These are phyloP conservation scores for Cosmorhoe ocellata DNA, from an alignment of 2,888 invertebrate species.

Conservation along the genomic window DNA sequence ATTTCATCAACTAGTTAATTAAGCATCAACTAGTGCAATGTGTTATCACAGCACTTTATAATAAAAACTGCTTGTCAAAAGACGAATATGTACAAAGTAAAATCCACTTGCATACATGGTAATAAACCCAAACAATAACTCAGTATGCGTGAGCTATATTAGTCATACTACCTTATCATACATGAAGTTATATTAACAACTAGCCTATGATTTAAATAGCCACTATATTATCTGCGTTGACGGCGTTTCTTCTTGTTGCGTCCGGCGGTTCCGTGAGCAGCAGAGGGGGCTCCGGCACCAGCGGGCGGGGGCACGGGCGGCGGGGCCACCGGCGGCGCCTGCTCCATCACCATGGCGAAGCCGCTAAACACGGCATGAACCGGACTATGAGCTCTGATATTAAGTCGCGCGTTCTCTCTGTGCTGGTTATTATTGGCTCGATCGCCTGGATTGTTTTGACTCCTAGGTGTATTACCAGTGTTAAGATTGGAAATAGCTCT, in stretches of 20 bases:
- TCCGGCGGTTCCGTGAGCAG: conserved; percentile 6
- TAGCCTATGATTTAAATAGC: conserved; percentile 24
- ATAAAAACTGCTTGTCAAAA: conserved; percentile 65
- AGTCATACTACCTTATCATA: conserved; percentile 23
- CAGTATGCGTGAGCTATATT: conserved; percentile 23
- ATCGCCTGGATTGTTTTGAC: conserved; percentile 4
- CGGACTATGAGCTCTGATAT: neutral
- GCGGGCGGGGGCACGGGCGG: conserved; percentile 10
- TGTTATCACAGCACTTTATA: conserved; percentile 73
- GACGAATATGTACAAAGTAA: conserved; percentile 56
- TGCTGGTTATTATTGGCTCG: conserved; percentile 12
- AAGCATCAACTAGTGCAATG: conserved; percentile 51
- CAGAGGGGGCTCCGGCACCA: conserved; percentile 1
- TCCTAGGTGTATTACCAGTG: neutral
- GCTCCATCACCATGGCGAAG: neutral
- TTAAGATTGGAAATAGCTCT: neutral
- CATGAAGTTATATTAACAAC: conserved; percentile 20
- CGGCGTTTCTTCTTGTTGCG: conserved; percentile 67
- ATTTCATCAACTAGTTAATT: conserved; percentile 41
- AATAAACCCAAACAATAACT: conserved; percentile 16
- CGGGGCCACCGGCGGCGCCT: conserved; percentile 24
- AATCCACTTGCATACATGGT: conserved; percentile 17
- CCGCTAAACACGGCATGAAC: neutral
- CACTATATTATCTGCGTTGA: conserved; percentile 62
- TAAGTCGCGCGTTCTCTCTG: conserved; percentile 1